These are phyloP conservation scores for Thunnus thynnus DNA, from an alignment of 2,113 vertebrate species.

Conservation along the genomic window DNA sequence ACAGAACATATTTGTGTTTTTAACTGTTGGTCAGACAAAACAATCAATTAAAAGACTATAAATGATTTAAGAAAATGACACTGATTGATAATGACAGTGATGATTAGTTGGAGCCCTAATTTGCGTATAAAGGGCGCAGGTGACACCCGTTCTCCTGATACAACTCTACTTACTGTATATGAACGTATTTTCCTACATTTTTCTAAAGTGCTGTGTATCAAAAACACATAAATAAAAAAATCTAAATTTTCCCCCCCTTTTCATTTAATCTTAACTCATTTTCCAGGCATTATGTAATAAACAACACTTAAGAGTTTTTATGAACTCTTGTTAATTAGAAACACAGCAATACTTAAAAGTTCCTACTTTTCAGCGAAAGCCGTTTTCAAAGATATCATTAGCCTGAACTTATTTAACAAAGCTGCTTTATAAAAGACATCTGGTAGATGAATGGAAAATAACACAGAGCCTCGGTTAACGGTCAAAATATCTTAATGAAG, in stretches of 20 bases:
- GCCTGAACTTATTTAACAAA: slow-evolving; percentile 64
- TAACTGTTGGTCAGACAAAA: background rate
- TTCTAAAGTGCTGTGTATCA: background rate
- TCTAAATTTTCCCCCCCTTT: slow-evolving; percentile 7
- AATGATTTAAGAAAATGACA: background rate
- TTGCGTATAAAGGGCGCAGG: background rate
- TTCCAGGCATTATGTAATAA: slow-evolving; percentile 59
- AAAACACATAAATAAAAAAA: slow-evolving; percentile 10
- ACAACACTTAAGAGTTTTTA: slow-evolving; percentile 53
- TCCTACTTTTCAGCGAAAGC: slow-evolving; percentile 38
- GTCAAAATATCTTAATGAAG: slow-evolving; percentile 72
- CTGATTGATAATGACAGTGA: background rate
- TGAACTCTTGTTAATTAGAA: slow-evolving; percentile 62
- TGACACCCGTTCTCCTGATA: background rate
- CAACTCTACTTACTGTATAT: background rate
- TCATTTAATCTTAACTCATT: slow-evolving; percentile 57
- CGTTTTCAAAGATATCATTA: slow-evolving; percentile 57
- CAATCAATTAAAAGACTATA: background rate
- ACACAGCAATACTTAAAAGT: slow-evolving; percentile 64
- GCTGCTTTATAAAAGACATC: slow-evolving; percentile 69
- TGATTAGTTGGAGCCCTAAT: background rate
- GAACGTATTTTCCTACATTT: background rate
- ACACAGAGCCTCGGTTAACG: slow-evolving; percentile 51
- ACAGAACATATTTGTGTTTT: too few species aligned
- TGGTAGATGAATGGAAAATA: slow-evolving; percentile 66